A percentile compares a stretch with the other conserved stretches of the same genome.
These are phyloP conservation scores for Sebastes itinus DNA, from an alignment of 2,797 vertebrate genomes.

Conservation along the genomic window DNA sequence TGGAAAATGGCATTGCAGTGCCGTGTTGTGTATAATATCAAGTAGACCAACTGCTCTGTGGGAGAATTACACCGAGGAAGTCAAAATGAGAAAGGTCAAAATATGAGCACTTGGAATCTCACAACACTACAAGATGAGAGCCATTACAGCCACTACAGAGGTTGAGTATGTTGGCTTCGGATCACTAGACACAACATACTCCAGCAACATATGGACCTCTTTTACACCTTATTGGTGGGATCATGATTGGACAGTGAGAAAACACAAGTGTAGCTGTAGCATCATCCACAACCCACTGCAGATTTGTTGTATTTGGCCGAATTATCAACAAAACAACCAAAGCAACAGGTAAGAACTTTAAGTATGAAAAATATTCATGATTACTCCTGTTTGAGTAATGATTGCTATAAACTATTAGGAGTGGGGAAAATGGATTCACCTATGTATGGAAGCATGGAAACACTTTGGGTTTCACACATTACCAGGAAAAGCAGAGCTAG, in stretches of 20 bases:
- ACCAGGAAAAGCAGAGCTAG: no score
- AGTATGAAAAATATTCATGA: background rate
- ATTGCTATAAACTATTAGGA: background rate
- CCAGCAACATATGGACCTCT: background rate
- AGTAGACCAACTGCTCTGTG: background rate
- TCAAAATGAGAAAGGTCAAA: constrained; percentile 37
- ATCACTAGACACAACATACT: background rate
- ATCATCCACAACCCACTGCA: background rate
- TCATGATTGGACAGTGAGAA: background rate
- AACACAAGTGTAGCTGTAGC: background rate
- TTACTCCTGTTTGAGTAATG: background rate
- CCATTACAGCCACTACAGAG: constrained; percentile 17
- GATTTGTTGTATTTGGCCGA: background rate
- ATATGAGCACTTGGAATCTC: constrained; percentile 14
- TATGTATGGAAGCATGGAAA: no score
- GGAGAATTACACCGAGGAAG: constrained; percentile 15
- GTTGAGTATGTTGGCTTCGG: constrained; percentile 1
- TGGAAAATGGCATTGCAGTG: constrained; percentile 11
- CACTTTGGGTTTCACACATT: no score
- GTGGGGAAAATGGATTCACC: no score
- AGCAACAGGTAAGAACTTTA: background rate
- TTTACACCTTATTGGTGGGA: background rate
- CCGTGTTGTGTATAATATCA: constrained; percentile 4
- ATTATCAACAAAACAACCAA: background rate
- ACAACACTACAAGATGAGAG: constrained; percentile 16